A percentile compares a stretch with the other conserved stretches of the same genome.
Conservation (phyloP, 2,888 invertebrate genomes). For the Meloe dianella region DNA sequence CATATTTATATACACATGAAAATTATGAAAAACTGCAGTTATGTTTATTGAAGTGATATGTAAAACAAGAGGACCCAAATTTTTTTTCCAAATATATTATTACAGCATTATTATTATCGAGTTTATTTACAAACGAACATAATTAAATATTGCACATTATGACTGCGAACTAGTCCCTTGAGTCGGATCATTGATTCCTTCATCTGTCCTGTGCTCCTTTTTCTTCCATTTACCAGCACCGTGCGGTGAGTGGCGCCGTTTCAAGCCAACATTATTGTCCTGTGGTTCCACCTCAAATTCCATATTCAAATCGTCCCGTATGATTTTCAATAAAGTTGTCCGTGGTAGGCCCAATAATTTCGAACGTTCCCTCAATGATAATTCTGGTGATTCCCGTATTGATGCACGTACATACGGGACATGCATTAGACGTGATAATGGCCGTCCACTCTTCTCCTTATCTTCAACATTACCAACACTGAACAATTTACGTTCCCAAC, state of each 20-base stretch:
- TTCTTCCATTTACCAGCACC: slow-evolving; percentile 48
- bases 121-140: no score
- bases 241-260: slow-evolving; percentile 44
- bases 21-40: slow-evolving; percentile 44
- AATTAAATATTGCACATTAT: no score
- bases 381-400: slow-evolving; percentile 53
- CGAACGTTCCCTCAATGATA: slow-evolving; percentile 59
- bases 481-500: slow-evolving; percentile 41
- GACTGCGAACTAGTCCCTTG: not conserved
- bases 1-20: slow-evolving; percentile 50
- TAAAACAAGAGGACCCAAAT: slow-evolving; percentile 56
- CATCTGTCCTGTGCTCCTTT: slow-evolving; percentile 24
- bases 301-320: slow-evolving; percentile 54
- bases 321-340: slow-evolving; percentile 58
- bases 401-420: slow-evolving; percentile 57
- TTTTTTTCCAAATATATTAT: slow-evolving; percentile 47
- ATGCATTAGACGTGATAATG: slow-evolving; percentile 49
- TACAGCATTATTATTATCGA: slow-evolving; percentile 35
- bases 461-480: slow-evolving; percentile 57
- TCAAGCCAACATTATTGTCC: slow-evolving; percentile 36
- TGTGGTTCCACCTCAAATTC: slow-evolving; percentile 46
- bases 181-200: not conserved
- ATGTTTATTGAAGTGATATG: slow-evolving; percentile 54
- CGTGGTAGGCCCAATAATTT: slow-evolving; percentile 56
- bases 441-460: slow-evolving; percentile 58